Conservation (phyloP, 2,888 invertebrate genomes). For the Phengaris arion region DNA sequence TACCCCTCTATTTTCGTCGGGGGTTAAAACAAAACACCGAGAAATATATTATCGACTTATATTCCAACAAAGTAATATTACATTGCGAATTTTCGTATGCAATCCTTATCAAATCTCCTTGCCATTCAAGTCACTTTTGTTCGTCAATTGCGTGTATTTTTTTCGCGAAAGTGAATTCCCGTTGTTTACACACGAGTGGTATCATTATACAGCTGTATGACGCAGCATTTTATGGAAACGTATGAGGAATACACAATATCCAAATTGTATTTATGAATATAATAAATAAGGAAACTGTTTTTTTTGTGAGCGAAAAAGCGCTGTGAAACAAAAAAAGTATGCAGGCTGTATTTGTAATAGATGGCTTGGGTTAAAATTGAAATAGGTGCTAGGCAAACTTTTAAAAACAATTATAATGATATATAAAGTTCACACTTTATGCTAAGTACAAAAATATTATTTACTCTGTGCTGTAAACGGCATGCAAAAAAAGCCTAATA, state of each 20-base stretch:
- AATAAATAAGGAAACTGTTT: neutral
- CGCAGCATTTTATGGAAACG: neutral
- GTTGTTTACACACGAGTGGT: neutral
- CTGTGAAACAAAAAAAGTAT: neutral
- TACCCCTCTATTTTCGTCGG: too few relatives aligned
- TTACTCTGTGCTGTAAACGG: too few relatives aligned
- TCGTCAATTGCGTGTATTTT: neutral
- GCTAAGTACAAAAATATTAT: too few relatives aligned
- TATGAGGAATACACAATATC: slow-evolving; percentile 1
- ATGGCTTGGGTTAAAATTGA: too few relatives aligned
- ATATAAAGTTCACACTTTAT: too few relatives aligned
- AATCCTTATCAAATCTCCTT: neutral
- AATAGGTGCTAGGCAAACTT: too few relatives aligned
- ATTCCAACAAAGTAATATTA: neutral
- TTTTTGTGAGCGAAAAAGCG: neutral
- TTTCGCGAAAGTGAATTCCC: neutral
- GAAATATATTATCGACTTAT: too few relatives aligned
- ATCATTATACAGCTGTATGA: neutral
- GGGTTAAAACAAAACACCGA: too few relatives aligned
- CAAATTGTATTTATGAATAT: neutral
- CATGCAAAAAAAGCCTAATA: too few relatives aligned
- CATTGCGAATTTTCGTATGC: neutral
- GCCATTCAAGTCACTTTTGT: neutral
- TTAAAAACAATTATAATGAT: neutral
- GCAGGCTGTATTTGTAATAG: neutral